Base-by-base conservation (phyloP, 1,140 invertebrate genomes). In the Caenorhabditis brenneri region DNA sequence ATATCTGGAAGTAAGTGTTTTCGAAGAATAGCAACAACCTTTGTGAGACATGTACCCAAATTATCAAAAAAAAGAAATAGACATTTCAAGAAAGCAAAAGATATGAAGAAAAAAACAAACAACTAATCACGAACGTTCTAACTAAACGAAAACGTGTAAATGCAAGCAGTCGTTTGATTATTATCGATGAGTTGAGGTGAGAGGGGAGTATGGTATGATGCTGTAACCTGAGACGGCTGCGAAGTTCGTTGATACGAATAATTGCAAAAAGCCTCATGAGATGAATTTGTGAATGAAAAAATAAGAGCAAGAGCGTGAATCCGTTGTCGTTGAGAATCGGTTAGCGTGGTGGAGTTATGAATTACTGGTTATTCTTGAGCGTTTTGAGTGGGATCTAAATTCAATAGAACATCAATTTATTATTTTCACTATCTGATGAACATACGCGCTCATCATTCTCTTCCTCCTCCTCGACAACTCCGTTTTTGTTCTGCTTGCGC, bases 391-490 rank as follows among this genome's bases (percentile, higher is more conserved):
- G 65, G 22, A 74, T 74, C 65, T 74, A 74, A 74, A 74, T 33
- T 74, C 36, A 65, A 24, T 42, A 74, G 33, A 74, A 39, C 65
- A 42, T 74, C 33, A 74, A 24, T 42, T 74, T 74, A 42, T 74
- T n/a, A 42, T 24, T 74, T 15, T 74, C 65, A 19, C 46, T 74
- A 10, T 42, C 29, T 19, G 65, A 74, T 74, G 65, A 74, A 42
- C 65, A 39, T 74, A 74, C 65, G 2, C 49, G 69, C 9, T 69
- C 81, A 48, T 69, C 81, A 22, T 7, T 60, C 7, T 82, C 81
- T 7, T 82, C 42, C 16, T 29, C 42, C 16, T 82, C 81, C 24
- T 82, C 81, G 36, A 69, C 81, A 1, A 82, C 53, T 36, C 80
- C 80, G 15, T 81, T 81, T 19, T 42, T 9, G 15, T n/a, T 49